phyloP scores from a whole-genome alignment of 2,888 invertebrate genomes.

The Sthenelais limicola region DNA sequence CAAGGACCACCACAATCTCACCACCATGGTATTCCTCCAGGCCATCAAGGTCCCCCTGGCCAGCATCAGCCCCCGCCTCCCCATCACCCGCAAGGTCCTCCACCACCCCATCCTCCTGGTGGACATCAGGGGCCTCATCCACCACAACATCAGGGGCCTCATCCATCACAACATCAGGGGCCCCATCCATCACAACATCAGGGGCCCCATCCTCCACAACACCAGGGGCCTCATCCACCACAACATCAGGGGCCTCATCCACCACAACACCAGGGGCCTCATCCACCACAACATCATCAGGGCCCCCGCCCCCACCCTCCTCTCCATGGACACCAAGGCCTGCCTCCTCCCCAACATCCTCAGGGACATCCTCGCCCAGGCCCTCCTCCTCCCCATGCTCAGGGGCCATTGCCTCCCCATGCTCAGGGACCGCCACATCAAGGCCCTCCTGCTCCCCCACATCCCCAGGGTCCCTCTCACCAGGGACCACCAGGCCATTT shows the following conservation, averaged over 20 bases:
- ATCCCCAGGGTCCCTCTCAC: conserved; percentile 1
- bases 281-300: neutral
- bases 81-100: neutral
- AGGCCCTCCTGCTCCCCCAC: neutral
- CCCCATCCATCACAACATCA: conserved; percentile 24
- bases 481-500: neutral
- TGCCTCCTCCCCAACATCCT: conserved; percentile 35
- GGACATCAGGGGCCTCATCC: conserved; percentile 10
- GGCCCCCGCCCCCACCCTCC: neutral
- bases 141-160: neutral
- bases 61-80: neutral
- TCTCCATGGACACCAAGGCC: conserved; percentile 26
- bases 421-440: conserved; percentile 29
- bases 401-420: conserved; percentile 12
- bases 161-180: neutral
- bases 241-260: neutral
- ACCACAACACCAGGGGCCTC: conserved; percentile 25
- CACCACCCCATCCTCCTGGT: neutral
- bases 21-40: conserved; percentile 16
- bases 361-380: conserved; percentile 32
- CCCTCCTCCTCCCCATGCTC: conserved; percentile 22
- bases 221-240: neutral
- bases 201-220: neutral
- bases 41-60: neutral
- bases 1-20: neutral